These are phyloP conservation scores for Odontesthes bonariensis DNA, from an alignment of 2,113 vertebrate species.

Conservation along the genomic window DNA sequence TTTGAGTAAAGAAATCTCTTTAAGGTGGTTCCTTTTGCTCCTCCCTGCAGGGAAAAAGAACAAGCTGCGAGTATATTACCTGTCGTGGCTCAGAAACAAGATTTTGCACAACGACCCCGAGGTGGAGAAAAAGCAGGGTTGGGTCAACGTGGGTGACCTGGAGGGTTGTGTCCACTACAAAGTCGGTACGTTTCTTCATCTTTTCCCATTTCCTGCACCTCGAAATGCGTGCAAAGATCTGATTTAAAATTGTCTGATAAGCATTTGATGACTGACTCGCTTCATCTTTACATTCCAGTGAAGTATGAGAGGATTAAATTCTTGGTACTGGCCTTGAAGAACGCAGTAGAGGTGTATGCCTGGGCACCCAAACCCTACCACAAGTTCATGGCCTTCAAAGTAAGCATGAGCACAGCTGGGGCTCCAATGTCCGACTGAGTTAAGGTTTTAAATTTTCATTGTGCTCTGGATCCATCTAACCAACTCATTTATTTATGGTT, in stretches of 20 bases:
- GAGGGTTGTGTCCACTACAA: constrained; percentile 90
- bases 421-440: not conserved
- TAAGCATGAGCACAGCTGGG: constrained; percentile 55
- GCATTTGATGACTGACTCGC: not conserved
- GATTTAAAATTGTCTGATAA: no score
- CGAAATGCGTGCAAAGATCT: not conserved
- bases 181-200: constrained; percentile 67
- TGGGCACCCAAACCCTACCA: constrained; percentile 96
- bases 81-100: constrained; percentile 95
- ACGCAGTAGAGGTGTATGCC: constrained; percentile 93
- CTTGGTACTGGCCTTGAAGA: constrained; percentile 93
- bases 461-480: no score
- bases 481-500: not conserved
- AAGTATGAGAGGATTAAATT: constrained; percentile 97
- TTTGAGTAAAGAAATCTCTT: not conserved
- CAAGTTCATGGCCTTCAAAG: constrained; percentile 97
- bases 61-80: constrained; percentile 92
- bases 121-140: constrained; percentile 93
- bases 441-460: no score
- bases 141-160: constrained; percentile 92
- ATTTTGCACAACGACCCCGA: constrained; percentile 93
- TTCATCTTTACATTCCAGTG: constrained; percentile 74
- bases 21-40: not conserved
- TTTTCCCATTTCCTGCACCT: not conserved
- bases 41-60: constrained; percentile 89